phyloP scores from a whole-genome alignment of 2,888 invertebrate genomes.

The Drosophila barbarae region DNA sequence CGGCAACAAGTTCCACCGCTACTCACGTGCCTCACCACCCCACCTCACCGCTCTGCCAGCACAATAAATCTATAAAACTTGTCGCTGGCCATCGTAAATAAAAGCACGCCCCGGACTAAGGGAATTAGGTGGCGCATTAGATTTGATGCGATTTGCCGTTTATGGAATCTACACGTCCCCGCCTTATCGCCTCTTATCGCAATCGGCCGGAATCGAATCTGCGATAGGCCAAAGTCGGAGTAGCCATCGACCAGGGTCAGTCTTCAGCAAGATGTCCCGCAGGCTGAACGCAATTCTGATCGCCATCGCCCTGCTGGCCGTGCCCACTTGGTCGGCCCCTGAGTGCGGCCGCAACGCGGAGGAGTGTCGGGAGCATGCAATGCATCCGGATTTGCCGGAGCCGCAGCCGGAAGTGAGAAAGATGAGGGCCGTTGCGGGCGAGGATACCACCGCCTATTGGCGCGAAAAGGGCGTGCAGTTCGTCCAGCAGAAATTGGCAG shows the following conservation, averaged over 20 bases:
- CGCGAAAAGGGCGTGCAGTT: constrained; percentile 61
- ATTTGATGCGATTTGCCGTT: constrained; percentile 47
- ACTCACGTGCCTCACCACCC: constrained; percentile 53
- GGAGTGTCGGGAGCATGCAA: constrained; percentile 67
- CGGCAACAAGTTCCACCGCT: constrained; percentile 16
- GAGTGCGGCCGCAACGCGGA: constrained; percentile 62
- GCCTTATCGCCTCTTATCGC: constrained; percentile 58
- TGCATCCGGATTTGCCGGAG: constrained; percentile 74
- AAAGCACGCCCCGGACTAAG: constrained; percentile 40
- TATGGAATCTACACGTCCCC: constrained; percentile 32
- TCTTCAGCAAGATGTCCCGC: constrained; percentile 56
- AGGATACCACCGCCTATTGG: constrained; percentile 73
- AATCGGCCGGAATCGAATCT: constrained; percentile 31
- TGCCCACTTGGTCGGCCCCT: constrained; percentile 52
- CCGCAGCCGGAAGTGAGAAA: constrained; percentile 30
- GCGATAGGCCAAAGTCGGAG: constrained; percentile 15
- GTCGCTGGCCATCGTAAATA: constrained; percentile 54
- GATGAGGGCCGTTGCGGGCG: constrained; percentile 47
- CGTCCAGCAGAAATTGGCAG: constrained; percentile 72
- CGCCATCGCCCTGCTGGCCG: constrained; percentile 36
- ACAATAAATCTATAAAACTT: constrained; percentile 63
- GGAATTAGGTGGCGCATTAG: constrained; percentile 45
- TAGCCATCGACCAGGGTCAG: constrained; percentile 26
- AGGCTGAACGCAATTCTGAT: constrained; percentile 38
- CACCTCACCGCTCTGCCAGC: neutral